Conservation (phyloP, 2,797 vertebrate species). For the Potorous gilbertii region DNA sequence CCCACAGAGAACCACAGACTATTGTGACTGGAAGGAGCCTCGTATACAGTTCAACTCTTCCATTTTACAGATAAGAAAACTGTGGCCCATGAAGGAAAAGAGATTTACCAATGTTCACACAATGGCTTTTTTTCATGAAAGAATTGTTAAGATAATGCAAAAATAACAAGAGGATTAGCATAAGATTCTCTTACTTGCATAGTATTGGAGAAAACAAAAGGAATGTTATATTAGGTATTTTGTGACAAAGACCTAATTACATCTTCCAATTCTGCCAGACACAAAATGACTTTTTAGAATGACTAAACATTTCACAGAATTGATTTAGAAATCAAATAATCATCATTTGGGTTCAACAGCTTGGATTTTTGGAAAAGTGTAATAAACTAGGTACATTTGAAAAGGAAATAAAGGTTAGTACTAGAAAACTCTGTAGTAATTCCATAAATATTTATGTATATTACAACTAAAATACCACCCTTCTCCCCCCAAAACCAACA, state of each 20-base stretch:
- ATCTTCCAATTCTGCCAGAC: slow-evolving; percentile 5
- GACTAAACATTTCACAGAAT: slow-evolving; percentile 31
- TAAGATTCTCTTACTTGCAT: not conserved
- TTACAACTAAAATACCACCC: not conserved
- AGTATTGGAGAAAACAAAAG: slow-evolving; percentile 11
- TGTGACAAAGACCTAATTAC: not conserved
- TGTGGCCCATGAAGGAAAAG: slow-evolving; percentile 17
- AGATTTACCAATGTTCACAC: slow-evolving; percentile 10
- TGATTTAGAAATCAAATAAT: slow-evolving; percentile 22
- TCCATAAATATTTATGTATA: slow-evolving; percentile 37
- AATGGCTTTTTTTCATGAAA: not conserved
- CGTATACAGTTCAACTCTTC: not conserved
- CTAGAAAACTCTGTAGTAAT: slow-evolving; percentile 34
- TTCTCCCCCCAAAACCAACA: not conserved
- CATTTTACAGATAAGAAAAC: slow-evolving; percentile 32
- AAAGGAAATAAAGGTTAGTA: not conserved
- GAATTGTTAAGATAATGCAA: slow-evolving; percentile 24
- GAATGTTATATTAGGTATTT: not conserved
- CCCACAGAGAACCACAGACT: not conserved
- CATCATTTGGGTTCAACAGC: slow-evolving; percentile 26
- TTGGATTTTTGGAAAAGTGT: slow-evolving; percentile 36
- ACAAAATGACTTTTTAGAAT: slow-evolving; percentile 26
- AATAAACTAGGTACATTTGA: slow-evolving; percentile 11
- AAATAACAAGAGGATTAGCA: not conserved
- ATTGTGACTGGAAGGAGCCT: not conserved